Evolutionary conservation across 1,140 invertebrate species (phyloP).

Genomic region (Ladona fulva): DNA sequence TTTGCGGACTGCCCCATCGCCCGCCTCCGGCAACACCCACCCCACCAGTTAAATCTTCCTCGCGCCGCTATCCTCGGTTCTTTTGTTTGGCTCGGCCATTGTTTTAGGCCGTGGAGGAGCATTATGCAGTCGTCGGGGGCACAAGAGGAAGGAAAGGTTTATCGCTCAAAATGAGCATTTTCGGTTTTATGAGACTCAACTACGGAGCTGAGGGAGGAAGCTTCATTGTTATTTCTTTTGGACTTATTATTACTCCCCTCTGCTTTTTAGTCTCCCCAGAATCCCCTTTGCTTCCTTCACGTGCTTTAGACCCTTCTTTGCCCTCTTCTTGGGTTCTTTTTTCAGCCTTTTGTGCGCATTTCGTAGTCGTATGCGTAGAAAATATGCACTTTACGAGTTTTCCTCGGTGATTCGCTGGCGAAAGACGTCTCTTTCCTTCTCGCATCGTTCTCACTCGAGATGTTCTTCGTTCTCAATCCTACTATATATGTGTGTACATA

Average conservation of each 20-base stretch:
- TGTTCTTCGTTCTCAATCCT: too few relatives aligned
- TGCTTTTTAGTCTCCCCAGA: background rate
- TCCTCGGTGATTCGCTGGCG: too few relatives aligned
- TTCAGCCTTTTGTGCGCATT: too few relatives aligned
- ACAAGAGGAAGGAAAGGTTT: background rate
- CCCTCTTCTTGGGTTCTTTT: background rate
- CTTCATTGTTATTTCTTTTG: slow-evolving; percentile 9
- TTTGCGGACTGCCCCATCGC: too few relatives aligned
- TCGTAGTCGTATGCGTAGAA: too few relatives aligned
- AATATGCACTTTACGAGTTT: too few relatives aligned
- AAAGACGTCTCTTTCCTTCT: too few relatives aligned
- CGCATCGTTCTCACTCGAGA: too few relatives aligned
- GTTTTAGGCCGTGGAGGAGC: background rate
- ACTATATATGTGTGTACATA: too few relatives aligned
- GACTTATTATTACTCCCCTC: background rate
- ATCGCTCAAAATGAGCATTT: background rate
- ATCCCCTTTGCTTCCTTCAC: background rate
- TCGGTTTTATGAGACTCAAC: background rate
- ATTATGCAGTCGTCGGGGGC: background rate
- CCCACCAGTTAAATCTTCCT: background rate
- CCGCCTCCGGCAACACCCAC: background rate
- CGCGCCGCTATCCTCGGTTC: background rate
- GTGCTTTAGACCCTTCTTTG: background rate
- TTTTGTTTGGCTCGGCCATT: slow-evolving; percentile 1
- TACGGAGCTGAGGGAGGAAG: background rate